Percentiles rank a stretch among this genome's conserved stretches.
phyloP scores from a whole-genome alignment of 2,797 vertebrate genomes.

The Pangasius mekongensis region DNA sequence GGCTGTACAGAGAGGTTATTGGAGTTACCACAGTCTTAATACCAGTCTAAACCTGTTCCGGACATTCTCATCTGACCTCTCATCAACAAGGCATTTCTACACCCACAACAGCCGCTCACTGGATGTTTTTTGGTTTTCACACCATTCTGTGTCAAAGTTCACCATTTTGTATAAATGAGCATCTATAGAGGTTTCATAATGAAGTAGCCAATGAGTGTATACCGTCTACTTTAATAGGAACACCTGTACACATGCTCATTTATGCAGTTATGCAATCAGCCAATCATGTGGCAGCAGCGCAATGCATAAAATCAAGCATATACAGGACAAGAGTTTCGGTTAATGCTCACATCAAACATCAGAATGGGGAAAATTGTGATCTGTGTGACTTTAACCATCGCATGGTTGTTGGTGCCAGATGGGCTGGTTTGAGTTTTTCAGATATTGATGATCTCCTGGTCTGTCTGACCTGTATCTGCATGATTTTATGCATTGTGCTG shows the following conservation, averaged over 20 bases:
- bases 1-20: background rate
- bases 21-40: background rate
- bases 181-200: background rate
- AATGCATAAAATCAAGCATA: background rate
- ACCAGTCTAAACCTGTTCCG: background rate
- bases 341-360: background rate
- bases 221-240: background rate
- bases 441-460: no score
- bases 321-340: background rate
- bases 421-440: background rate
- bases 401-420: background rate
- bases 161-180: background rate
- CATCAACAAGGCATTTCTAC: background rate
- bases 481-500: background rate
- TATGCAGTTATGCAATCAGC: background rate
- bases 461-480: background rate
- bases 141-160: background rate
- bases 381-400: background rate
- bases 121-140: background rate
- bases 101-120: background rate
- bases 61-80: background rate
- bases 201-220: no score
- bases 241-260: background rate
- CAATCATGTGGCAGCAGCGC: background rate
- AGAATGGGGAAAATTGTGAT: background rate